Conservation (phyloP, 2,888 invertebrate genomes). For the Galeruca laticollis region DNA sequence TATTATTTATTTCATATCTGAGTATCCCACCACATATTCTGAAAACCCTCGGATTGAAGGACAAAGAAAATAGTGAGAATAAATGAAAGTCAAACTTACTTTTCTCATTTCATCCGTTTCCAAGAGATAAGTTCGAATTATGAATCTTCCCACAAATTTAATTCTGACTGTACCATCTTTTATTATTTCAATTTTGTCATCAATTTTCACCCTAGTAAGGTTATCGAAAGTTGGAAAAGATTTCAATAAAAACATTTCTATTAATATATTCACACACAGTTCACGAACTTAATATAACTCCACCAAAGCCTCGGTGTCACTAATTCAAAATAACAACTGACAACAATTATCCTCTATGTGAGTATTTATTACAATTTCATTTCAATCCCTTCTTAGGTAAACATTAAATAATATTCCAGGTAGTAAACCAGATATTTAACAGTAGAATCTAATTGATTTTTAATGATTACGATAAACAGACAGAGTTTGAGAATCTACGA, state of each 20-base stretch:
- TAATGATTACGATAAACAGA: not conserved
- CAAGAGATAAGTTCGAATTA: not conserved
- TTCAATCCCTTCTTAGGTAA: not conserved
- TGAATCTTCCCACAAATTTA: not conserved
- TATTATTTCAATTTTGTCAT: not conserved
- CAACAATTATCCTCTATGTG: not conserved
- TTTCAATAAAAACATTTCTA: not conserved
- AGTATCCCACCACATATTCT: too few relatives aligned
- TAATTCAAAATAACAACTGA: not conserved
- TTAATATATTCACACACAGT: too few relatives aligned
- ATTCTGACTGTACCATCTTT: not conserved
- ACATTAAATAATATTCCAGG: not conserved
- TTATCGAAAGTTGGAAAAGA: constrained; percentile 3
- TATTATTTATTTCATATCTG: too few relatives aligned
- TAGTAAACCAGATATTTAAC: not conserved
- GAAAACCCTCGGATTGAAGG: too few relatives aligned
- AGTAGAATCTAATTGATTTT: not conserved
- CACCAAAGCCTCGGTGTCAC: too few relatives aligned
- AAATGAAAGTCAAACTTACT: too few relatives aligned
- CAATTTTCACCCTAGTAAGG: not conserved
- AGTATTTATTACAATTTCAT: not conserved
- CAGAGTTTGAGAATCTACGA: too few relatives aligned
- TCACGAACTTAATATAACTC: too few relatives aligned
- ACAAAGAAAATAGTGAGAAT: too few relatives aligned
- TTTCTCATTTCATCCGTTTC: not conserved